phyloP scores from a whole-genome alignment of 2,113 vertebrate genomes.

The Artemisiospiza belli region DNA sequence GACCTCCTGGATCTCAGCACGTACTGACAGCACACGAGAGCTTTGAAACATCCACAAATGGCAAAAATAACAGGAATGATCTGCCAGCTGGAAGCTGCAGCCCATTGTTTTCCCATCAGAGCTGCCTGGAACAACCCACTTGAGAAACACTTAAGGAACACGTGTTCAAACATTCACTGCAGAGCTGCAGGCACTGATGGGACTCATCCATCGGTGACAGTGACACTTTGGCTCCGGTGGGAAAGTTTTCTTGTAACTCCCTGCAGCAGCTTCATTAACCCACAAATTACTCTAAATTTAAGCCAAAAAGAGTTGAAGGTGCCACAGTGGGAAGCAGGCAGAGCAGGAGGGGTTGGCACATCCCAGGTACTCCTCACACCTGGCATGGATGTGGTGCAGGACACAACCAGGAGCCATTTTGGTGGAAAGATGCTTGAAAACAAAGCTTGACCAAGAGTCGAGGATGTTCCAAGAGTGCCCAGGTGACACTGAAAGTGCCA shows the following conservation, averaged over 20 bases:
- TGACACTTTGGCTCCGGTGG: fast-evolving
- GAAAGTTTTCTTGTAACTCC: background rate
- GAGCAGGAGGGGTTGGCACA: background rate
- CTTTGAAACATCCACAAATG: background rate
- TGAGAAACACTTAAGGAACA: background rate
- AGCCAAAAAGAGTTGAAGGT: background rate
- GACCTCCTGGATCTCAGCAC: background rate
- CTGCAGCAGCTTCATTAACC: background rate
- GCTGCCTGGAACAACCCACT: background rate
- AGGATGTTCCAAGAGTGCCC: background rate
- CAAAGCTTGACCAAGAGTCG: background rate
- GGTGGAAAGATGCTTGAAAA: background rate
- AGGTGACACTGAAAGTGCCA: background rate
- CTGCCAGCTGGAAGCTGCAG: background rate
- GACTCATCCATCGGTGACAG: fast-evolving
- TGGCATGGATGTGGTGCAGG: background rate
- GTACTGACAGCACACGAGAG: fast-evolving
- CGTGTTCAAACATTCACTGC: background rate
- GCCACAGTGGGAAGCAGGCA: background rate
- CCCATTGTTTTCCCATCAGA: background rate
- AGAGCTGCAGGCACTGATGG: fast-evolving
- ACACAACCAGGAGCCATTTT: fast-evolving
- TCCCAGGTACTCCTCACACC: background rate
- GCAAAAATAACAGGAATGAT: background rate
- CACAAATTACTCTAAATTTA: background rate